These are phyloP conservation scores for Rhingia rostrata DNA, from an alignment of 2,888 invertebrate genomes.

Conservation along the genomic window DNA sequence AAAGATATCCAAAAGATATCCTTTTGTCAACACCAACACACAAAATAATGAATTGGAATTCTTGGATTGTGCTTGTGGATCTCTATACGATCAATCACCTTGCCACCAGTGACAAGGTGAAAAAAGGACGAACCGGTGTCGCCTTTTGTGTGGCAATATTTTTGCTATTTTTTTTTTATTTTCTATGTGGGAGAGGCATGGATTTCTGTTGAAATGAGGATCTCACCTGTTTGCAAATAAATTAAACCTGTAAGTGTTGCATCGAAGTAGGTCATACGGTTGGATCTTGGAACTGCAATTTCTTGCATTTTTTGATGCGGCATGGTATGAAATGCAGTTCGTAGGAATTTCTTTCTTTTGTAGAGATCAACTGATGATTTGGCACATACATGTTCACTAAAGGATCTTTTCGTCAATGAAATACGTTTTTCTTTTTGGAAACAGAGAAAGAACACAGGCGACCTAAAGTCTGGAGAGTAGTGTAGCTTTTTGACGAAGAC, in stretches of 20 bases:
- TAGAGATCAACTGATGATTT: too few relatives aligned
- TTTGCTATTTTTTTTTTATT: conserved; percentile 31
- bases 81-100: conserved; percentile 52
- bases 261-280: not conserved
- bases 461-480: too few relatives aligned
- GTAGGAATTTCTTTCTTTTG: too few relatives aligned
- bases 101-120: conserved; percentile 56
- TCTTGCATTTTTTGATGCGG: too few relatives aligned
- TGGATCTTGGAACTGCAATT: too few relatives aligned
- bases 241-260: not conserved
- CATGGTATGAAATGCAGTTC: too few relatives aligned
- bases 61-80: conserved; percentile 44
- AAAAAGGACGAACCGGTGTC: conserved; percentile 49
- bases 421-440: too few relatives aligned
- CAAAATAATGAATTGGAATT: conserved; percentile 53
- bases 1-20: conserved; percentile 23
- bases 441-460: too few relatives aligned
- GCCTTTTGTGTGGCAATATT: conserved; percentile 16
- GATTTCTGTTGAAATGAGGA: conserved; percentile 7
- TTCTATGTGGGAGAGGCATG: not conserved
- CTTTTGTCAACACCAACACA: conserved; percentile 59
- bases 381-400: too few relatives aligned
- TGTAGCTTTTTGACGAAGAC: too few relatives aligned
- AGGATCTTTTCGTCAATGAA: too few relatives aligned
- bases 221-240: conserved; percentile 49